Conservation (phyloP, 1,140 invertebrate species). For the Campoletis sonorensis region DNA sequence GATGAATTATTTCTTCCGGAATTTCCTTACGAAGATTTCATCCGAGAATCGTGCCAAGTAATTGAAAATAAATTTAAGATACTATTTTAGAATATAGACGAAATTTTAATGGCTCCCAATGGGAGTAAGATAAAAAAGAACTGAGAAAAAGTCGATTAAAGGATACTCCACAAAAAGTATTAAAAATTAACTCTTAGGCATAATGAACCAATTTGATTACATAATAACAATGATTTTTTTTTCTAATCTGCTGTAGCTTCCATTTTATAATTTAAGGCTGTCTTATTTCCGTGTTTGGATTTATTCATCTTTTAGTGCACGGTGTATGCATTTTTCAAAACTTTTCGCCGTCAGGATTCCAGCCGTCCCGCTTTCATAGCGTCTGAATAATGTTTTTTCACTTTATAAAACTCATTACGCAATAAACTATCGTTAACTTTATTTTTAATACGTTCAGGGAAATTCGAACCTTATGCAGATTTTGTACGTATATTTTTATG, state of each 20-base stretch:
- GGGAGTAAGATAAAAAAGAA: too few species aligned
- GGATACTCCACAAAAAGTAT: background rate
- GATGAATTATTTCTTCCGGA: too few species aligned
- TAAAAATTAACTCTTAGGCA: background rate
- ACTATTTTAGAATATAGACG: background rate
- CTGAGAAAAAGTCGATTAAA: too few species aligned
- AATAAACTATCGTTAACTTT: background rate
- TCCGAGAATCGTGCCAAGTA: background rate
- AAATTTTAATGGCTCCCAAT: too few species aligned
- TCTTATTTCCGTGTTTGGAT: background rate
- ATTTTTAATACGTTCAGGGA: background rate
- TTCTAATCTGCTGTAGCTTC: background rate
- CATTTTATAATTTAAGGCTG: background rate
- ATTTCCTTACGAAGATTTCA: background rate
- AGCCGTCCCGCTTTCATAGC: background rate
- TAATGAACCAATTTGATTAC: background rate
- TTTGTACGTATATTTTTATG: slow-evolving; percentile 15
- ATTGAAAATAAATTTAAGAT: background rate
- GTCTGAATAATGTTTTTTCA: background rate
- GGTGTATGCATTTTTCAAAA: slow-evolving; percentile 3
- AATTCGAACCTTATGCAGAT: background rate
- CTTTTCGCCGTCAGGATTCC: background rate
- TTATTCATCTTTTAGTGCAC: slow-evolving; percentile 5
- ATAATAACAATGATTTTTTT: background rate
- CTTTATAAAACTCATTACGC: background rate